These are phyloP conservation scores for Boloria selene DNA, from an alignment of 2,888 invertebrate genomes.

Conservation along the genomic window DNA sequence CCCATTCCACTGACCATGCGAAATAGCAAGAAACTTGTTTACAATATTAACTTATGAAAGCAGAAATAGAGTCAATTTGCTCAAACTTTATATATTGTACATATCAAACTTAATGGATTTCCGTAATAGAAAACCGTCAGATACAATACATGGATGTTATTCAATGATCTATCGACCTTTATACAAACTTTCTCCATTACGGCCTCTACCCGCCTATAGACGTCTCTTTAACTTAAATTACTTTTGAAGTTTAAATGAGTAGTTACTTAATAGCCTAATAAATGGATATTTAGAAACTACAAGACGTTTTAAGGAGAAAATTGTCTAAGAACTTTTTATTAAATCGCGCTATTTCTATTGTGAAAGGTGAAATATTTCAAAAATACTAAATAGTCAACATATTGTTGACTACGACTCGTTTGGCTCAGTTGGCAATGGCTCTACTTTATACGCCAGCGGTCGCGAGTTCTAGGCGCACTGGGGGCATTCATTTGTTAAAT, in stretches of 20 bases:
- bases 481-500: too few species aligned
- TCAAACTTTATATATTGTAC: background rate
- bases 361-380: too few species aligned
- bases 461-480: too few species aligned
- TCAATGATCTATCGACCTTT: constrained; percentile 49
- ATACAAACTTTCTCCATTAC: constrained; percentile 51
- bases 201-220: constrained; percentile 44
- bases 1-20: too few species aligned
- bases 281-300: constrained; percentile 15
- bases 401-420: too few species aligned
- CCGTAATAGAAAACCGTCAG: constrained; percentile 34
- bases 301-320: constrained; percentile 15
- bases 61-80: background rate
- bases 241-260: constrained; percentile 52
- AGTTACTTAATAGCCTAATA: constrained; percentile 46
- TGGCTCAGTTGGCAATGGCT: too few species aligned
- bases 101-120: constrained; percentile 10
- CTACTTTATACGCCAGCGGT: too few species aligned
- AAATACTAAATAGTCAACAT: too few species aligned
- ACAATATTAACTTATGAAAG: background rate
- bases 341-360: too few species aligned
- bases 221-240: constrained; percentile 57
- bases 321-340: background rate
- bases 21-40: too few species aligned
- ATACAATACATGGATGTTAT: constrained; percentile 44